Conservation (phyloP, 2,113 vertebrate genomes). For the Urocolius indicus region DNA sequence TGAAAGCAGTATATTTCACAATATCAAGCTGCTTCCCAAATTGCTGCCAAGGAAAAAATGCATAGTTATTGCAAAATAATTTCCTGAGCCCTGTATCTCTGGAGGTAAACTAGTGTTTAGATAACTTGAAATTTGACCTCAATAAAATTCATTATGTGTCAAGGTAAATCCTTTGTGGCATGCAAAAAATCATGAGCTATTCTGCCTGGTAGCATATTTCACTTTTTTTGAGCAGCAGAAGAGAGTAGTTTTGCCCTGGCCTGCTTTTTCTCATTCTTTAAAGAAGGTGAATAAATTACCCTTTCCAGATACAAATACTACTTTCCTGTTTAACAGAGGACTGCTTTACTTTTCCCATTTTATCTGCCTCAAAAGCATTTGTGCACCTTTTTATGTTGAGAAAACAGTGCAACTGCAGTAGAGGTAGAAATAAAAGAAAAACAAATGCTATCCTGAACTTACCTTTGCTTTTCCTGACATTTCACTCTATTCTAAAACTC, state of each 20-base stretch:
- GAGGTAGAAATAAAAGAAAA: not conserved
- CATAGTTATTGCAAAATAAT: not conserved
- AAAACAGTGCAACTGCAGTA: not conserved
- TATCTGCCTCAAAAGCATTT: not conserved
- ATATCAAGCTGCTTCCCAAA: not conserved
- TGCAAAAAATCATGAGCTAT: constrained; percentile 14
- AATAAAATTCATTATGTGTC: constrained; percentile 33
- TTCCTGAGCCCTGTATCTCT: not conserved
- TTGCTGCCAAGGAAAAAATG: not conserved
- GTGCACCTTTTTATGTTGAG: not conserved
- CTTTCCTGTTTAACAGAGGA: not conserved
- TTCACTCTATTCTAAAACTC: not conserved
- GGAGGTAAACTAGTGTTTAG: constrained; percentile 48
- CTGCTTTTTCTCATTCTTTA: not conserved
- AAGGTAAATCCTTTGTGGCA: constrained; percentile 35
- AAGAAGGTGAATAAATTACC: not conserved
- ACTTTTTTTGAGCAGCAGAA: not conserved
- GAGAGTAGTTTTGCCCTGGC: not conserved
- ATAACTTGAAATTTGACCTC: constrained; percentile 55
- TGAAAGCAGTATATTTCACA: not conserved
- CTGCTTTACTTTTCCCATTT: not conserved
- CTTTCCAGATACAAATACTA: not conserved
- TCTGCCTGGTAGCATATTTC: constrained; percentile 1
- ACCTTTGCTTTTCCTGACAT: not conserved
- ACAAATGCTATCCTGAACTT: not conserved